Conservation (phyloP, 2,888 invertebrate species). For the Chromoteleia sp. region DNA sequence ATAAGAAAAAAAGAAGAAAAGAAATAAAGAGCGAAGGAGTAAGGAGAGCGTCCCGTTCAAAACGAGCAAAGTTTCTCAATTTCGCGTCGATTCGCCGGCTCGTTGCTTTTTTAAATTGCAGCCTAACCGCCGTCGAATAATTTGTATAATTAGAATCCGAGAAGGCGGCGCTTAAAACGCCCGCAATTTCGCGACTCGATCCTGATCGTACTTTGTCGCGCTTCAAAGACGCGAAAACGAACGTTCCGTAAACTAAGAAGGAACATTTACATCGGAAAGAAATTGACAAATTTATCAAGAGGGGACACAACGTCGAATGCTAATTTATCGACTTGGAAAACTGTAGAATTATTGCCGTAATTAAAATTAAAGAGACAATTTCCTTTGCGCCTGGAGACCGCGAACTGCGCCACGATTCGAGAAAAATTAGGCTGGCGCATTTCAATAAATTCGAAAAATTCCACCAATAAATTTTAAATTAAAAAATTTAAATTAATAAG, state of each 20-base stretch:
- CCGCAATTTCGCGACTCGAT: not conserved
- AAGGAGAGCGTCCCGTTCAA: constrained; percentile 5
- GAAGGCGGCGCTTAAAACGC: constrained; percentile 2
- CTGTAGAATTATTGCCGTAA: constrained; percentile 34
- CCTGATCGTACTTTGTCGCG: no score
- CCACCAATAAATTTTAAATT: no score
- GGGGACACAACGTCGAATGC: constrained; percentile 5
- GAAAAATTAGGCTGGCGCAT: no score
- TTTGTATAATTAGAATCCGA: constrained; percentile 40
- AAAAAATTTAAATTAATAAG: no score
- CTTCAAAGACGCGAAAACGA: not conserved
- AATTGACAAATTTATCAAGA: constrained; percentile 32
- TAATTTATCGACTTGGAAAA: constrained; percentile 34
- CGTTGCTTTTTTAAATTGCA: constrained; percentile 50
- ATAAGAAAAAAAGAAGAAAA: constrained; percentile 5
- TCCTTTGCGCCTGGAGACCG: constrained; percentile 14
- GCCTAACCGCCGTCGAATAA: constrained; percentile 29
- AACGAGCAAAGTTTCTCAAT: constrained; percentile 63
- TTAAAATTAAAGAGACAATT: constrained; percentile 29
- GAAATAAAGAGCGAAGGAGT: not conserved
- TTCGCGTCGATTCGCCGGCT: constrained; percentile 40
- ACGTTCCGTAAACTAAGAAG: not conserved
- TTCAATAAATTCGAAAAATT: no score
- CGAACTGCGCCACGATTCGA: not conserved
- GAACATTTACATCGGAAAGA: constrained; percentile 14